phyloP scores from a whole-genome alignment of 2,888 invertebrate genomes.

The Epirrita christyi region DNA sequence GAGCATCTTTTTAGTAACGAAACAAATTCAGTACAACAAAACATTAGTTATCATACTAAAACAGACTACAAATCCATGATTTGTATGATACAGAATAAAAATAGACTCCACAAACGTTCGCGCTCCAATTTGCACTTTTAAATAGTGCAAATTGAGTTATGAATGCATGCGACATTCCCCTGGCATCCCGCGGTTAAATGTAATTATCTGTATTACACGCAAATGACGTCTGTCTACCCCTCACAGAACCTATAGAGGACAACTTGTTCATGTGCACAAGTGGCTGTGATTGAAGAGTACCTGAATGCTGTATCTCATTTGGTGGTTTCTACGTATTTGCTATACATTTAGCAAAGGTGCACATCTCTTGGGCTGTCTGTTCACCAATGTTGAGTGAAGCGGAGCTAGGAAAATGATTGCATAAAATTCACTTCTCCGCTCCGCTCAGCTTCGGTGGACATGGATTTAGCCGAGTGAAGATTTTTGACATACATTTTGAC shows the following conservation, averaged over 20 bases:
- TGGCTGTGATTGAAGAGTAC: not conserved
- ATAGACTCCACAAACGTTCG: slow-evolving; percentile 6
- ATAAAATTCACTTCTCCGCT: too few species aligned
- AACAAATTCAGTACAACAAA: not conserved
- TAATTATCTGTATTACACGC: slow-evolving; percentile 64
- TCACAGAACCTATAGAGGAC: not conserved
- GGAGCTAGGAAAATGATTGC: too few species aligned
- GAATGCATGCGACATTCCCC: slow-evolving; percentile 51
- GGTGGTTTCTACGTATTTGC: too few species aligned
- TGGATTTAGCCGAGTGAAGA: too few species aligned
- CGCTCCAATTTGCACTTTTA: slow-evolving; percentile 25
- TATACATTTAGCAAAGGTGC: too few species aligned
- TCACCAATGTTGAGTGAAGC: too few species aligned
- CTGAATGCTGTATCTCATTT: too few species aligned
- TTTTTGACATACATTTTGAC: too few species aligned
- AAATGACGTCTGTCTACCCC: slow-evolving; percentile 56
- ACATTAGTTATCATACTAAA: not conserved
- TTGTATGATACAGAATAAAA: not conserved
- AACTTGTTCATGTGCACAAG: too few species aligned
- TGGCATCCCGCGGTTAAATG: slow-evolving; percentile 58
- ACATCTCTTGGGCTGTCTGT: too few species aligned
- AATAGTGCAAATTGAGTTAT: slow-evolving; percentile 56
- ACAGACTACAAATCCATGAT: not conserved
- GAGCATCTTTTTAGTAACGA: too few species aligned
- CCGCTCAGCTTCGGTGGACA: too few species aligned